Evolutionary conservation across 2,113 vertebrate species (phyloP).

Genomic region (Ahaetulla prasina): DNA sequence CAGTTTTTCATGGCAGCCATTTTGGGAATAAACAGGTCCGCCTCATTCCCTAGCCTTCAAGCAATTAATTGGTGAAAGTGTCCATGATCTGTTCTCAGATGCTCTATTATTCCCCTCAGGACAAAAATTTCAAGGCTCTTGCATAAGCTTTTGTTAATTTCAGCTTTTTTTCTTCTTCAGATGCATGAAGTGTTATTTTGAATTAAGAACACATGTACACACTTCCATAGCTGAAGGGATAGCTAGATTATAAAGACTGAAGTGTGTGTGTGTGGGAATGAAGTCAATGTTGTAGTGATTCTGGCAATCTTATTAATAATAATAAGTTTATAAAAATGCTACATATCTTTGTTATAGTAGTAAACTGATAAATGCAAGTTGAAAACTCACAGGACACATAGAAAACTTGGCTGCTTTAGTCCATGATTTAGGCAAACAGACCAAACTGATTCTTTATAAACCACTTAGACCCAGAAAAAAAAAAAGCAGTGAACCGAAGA

Average conservation of each 20-base stretch:
- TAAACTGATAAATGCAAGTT: neutral
- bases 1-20: neutral
- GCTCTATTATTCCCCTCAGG: neutral
- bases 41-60: neutral
- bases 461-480: neutral
- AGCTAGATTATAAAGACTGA: neutral
- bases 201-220: neutral
- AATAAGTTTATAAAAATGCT: neutral
- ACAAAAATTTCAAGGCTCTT: neutral
- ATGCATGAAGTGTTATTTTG: neutral
- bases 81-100: neutral
- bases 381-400: neutral
- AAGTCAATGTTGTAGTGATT: neutral
- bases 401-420: neutral
- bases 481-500: neutral
- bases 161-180: neutral
- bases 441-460: neutral
- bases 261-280: neutral
- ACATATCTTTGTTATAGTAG: neutral
- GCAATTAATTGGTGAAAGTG: neutral
- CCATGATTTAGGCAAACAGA: neutral
- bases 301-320: neutral
- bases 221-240: too few relatives aligned
- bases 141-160: neutral
- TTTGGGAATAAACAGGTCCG: neutral